phyloP scores from a whole-genome alignment of 2,797 vertebrate species.

The Rhyacichthys aspro region DNA sequence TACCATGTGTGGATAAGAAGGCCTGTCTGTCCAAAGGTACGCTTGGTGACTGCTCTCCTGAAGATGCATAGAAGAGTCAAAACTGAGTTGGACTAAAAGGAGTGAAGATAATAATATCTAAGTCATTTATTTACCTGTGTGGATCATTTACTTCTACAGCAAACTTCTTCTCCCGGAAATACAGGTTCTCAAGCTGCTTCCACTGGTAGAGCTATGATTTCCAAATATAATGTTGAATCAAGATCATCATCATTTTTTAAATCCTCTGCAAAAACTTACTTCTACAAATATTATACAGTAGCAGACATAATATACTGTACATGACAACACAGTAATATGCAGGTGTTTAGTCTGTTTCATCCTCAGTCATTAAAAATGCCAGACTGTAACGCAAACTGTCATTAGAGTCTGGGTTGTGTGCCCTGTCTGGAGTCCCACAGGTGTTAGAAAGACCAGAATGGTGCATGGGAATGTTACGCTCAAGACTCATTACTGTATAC shows the following conservation, averaged over 20 bases:
- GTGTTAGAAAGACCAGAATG: slow-evolving; percentile 45
- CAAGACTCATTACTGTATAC: slow-evolving; percentile 45
- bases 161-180: slow-evolving; percentile 99
- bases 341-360: slow-evolving; percentile 29
- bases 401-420: slow-evolving; percentile 53
- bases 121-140: slow-evolving; percentile 83
- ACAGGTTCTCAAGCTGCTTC: slow-evolving; percentile 98
- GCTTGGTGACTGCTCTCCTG: slow-evolving; percentile 95
- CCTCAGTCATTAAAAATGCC: slow-evolving; percentile 52
- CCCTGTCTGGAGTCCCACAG: slow-evolving; percentile 59
- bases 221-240: too few species aligned
- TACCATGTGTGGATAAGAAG: slow-evolving; percentile 99
- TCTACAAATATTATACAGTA: not conserved
- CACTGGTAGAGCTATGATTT: slow-evolving; percentile 84
- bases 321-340: slow-evolving; percentile 8
- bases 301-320: slow-evolving; percentile 1
- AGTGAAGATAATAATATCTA: not conserved
- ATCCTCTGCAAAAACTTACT: too few species aligned
- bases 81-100: not conserved
- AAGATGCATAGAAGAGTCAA: slow-evolving; percentile 14
- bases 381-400: slow-evolving; percentile 58
- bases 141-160: slow-evolving; percentile 98
- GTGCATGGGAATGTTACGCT: slow-evolving; percentile 43
- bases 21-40: slow-evolving; percentile 97
- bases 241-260: too few species aligned